Percentiles rank a stretch among this genome's conserved stretches.
Evolutionary conservation across 2,797 vertebrate species (phyloP).

Genomic region (Rachycentron canadum): DNA sequence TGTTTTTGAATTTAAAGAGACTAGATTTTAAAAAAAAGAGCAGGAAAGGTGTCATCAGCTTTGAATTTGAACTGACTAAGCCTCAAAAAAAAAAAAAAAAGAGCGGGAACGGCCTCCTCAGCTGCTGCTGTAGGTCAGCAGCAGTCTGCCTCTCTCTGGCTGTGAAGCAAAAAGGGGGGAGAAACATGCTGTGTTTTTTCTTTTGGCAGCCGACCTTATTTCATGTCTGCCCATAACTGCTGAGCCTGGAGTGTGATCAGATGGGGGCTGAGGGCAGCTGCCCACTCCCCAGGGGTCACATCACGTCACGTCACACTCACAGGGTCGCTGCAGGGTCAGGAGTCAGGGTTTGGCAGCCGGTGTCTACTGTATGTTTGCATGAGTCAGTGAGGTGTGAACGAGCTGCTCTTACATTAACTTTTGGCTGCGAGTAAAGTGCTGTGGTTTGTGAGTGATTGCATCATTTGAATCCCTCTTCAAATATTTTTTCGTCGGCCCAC

Average conservation of each 20-base stretch:
- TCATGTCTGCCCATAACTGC: constrained; percentile 12
- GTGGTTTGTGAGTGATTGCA: background rate
- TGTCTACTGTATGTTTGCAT: constrained; percentile 13
- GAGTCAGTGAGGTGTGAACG: background rate
- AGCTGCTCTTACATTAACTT: background rate
- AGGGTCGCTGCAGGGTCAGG: constrained; percentile 52
- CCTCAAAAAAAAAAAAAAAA: constrained; percentile 36
- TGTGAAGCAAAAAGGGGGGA: constrained; percentile 16
- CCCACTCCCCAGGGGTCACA: constrained; percentile 50
- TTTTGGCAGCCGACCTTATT: constrained; percentile 37
- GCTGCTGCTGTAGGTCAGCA: constrained; percentile 46
- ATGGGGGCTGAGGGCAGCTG: constrained; percentile 62
- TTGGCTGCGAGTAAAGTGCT: background rate
- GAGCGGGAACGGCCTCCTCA: constrained; percentile 56
- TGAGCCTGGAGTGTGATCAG: constrained; percentile 34
- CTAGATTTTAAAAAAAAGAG: constrained; percentile 30
- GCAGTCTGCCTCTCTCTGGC: constrained; percentile 19
- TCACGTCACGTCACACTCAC: constrained; percentile 44
- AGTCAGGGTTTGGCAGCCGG: constrained; percentile 40
- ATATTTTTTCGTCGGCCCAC: background rate
- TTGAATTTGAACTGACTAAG: constrained; percentile 22
- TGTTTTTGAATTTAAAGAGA: constrained; percentile 27
- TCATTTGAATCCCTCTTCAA: background rate
- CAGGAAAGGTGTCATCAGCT: constrained; percentile 55
- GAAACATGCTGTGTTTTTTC: constrained; percentile 9